Evolutionary conservation across 2,113 vertebrate genomes (phyloP).

Genomic region (Myocastor coypus): DNA sequence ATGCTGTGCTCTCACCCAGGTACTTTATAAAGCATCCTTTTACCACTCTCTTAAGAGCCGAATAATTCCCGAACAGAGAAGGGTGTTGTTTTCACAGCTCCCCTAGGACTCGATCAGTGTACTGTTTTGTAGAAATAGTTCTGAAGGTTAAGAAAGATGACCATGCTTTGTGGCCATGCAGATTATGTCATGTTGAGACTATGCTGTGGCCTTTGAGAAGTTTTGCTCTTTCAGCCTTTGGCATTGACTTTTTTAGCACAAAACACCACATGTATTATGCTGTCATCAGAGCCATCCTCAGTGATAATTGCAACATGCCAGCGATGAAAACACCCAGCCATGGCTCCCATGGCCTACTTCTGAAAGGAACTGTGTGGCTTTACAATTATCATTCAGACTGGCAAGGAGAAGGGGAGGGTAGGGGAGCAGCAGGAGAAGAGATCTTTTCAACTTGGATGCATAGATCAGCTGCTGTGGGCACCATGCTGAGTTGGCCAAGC

Average conservation of each 20-base stretch:
- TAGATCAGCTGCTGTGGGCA: slow-evolving; percentile 74
- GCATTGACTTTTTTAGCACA: slow-evolving; percentile 65
- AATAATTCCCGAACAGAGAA: slow-evolving; percentile 17
- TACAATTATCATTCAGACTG: slow-evolving; percentile 65
- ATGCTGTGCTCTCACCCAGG: neutral
- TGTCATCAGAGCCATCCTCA: slow-evolving; percentile 66
- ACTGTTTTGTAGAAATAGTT: slow-evolving; percentile 4
- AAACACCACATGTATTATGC: slow-evolving; percentile 76
- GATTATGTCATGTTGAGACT: slow-evolving; percentile 27
- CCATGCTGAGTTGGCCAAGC: slow-evolving; percentile 69
- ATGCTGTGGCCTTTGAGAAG: slow-evolving; percentile 39
- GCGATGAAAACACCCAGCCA: slow-evolving; percentile 45
- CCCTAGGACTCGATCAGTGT: neutral
- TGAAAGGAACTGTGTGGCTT: slow-evolving; percentile 71
- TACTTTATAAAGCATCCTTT: neutral
- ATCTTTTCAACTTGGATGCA: slow-evolving; percentile 76
- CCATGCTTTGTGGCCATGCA: neutral
- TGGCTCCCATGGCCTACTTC: slow-evolving; percentile 62
- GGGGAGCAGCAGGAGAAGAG: slow-evolving; percentile 68
- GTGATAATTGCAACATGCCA: slow-evolving; percentile 78
- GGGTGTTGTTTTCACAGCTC: neutral
- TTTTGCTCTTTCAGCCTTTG: slow-evolving; percentile 24
- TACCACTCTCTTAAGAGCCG: neutral
- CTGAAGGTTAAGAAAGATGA: slow-evolving; percentile 7
- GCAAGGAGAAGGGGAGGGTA: slow-evolving; percentile 58